Conservation (phyloP, 2,888 invertebrate genomes). For the Phlogophora meticulosa region DNA sequence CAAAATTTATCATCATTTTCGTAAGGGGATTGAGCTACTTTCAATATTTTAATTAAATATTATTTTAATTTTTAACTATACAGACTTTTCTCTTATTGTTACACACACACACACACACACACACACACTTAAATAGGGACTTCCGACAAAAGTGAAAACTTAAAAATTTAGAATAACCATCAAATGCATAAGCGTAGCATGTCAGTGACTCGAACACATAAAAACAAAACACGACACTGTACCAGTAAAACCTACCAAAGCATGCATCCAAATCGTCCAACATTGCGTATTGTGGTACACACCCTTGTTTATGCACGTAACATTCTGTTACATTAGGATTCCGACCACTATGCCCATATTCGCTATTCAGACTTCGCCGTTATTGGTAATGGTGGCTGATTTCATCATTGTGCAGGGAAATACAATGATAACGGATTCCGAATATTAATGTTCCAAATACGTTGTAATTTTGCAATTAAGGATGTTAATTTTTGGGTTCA, state of each 20-base stretch:
- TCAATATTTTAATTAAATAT: too few relatives aligned
- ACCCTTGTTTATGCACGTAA: constrained; percentile 49
- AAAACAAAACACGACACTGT: background rate
- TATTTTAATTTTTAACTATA: too few relatives aligned
- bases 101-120: too few relatives aligned
- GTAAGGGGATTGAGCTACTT: background rate
- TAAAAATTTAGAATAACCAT: too few relatives aligned
- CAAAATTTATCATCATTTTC: background rate
- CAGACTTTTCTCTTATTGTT: too few relatives aligned
- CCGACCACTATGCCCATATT: constrained; percentile 34
- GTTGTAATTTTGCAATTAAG: constrained; percentile 63
- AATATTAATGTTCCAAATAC: constrained; percentile 56
- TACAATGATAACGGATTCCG: constrained; percentile 57
- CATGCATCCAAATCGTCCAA: constrained; percentile 21
- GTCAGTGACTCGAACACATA: too few relatives aligned
- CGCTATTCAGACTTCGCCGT: constrained; percentile 38
- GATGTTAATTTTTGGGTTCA: constrained; percentile 52
- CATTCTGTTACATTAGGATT: constrained; percentile 62
- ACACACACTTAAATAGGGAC: too few relatives aligned
- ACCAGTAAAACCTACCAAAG: constrained; percentile 2
- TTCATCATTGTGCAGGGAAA: constrained; percentile 61
- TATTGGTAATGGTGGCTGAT: constrained; percentile 64
- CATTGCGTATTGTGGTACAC: constrained; percentile 47
- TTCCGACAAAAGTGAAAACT: too few relatives aligned
- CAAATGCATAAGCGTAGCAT: too few relatives aligned